These are phyloP conservation scores for Champsocephalus gunnari DNA, from an alignment of 2,797 vertebrate species.

Conservation along the genomic window DNA sequence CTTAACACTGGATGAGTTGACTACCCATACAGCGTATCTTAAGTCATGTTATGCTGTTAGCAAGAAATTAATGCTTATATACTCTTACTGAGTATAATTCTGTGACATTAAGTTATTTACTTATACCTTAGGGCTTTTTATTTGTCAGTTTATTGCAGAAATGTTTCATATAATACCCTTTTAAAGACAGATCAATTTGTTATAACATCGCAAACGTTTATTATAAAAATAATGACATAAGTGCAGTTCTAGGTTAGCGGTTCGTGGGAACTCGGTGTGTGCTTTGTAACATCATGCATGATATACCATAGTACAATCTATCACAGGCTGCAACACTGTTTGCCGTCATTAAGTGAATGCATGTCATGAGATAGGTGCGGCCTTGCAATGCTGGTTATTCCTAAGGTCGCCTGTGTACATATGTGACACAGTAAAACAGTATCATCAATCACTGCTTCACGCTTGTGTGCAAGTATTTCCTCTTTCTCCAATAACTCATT, in stretches of 20 bases:
- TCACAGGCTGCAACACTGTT: constrained; percentile 68
- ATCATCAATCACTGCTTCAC: constrained; percentile 75
- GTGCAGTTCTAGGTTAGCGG: constrained; percentile 1
- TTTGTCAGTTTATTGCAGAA: too few relatives aligned
- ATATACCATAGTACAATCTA: constrained; percentile 64
- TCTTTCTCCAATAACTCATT: constrained; percentile 84
- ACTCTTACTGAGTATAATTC: too few relatives aligned
- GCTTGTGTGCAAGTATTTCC: constrained; percentile 74
- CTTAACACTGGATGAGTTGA: too few relatives aligned
- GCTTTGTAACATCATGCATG: constrained; percentile 36
- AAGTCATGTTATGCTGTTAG: too few relatives aligned
- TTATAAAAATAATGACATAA: constrained; percentile 18
- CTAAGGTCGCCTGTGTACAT: constrained; percentile 55
- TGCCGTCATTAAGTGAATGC: constrained; percentile 67
- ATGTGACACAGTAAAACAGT: constrained; percentile 59
- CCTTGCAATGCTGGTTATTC: constrained; percentile 50
- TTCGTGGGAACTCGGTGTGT: constrained; percentile 63
- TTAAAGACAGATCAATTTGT: too few relatives aligned
- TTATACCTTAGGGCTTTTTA: too few relatives aligned
- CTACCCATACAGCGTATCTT: too few relatives aligned
- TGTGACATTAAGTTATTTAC: too few relatives aligned
- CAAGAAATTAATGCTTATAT: too few relatives aligned
- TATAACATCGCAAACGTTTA: background rate
- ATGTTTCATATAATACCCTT: too few relatives aligned
- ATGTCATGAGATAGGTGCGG: constrained; percentile 67